Percentiles rank a stretch among this genome's conserved stretches.
Conservation (phyloP, 1,140 invertebrate genomes). For the Phortica variegata region DNA sequence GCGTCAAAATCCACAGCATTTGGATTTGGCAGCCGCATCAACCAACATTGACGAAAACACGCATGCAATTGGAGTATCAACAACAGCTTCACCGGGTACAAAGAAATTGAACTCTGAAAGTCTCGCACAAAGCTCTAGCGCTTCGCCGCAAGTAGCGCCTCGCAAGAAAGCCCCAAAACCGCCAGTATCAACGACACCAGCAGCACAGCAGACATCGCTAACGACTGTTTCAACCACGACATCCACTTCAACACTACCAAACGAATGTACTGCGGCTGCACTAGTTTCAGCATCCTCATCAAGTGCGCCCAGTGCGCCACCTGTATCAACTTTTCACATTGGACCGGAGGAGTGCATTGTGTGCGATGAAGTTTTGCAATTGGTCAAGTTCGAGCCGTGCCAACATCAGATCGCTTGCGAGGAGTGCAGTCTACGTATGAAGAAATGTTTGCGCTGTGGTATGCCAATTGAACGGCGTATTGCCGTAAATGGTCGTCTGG, state of each 20-base stretch:
- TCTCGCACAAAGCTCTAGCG: slow-evolving; percentile 16
- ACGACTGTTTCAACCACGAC: neutral
- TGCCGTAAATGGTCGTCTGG: slow-evolving; percentile 30
- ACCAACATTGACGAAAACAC: slow-evolving; percentile 7
- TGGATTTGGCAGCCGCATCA: slow-evolving; percentile 13
- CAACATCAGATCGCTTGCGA: slow-evolving; percentile 73
- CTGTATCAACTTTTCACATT: slow-evolving; percentile 9
- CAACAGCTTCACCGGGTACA: slow-evolving; percentile 27
- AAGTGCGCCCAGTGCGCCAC: slow-evolving; percentile 9
- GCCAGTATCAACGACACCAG: slow-evolving; percentile 15
- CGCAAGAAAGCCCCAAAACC: slow-evolving; percentile 53
- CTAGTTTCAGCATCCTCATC: neutral
- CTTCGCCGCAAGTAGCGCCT: slow-evolving; percentile 39
- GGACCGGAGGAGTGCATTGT: slow-evolving; percentile 66
- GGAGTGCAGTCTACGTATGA: slow-evolving; percentile 77
- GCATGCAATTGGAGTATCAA: neutral
- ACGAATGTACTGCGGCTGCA: neutral
- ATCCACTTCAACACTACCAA: slow-evolving; percentile 40
- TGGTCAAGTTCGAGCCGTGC: slow-evolving; percentile 69
- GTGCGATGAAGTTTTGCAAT: slow-evolving; percentile 70
- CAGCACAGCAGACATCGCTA: neutral
- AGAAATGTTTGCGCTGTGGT: slow-evolving; percentile 76
- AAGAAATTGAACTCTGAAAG: slow-evolving; percentile 45
- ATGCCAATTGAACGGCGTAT: slow-evolving; percentile 62
- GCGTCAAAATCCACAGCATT: slow-evolving; percentile 8